phyloP scores from a whole-genome alignment of 2,888 invertebrate species.

The Ferdinandea cuprea region DNA sequence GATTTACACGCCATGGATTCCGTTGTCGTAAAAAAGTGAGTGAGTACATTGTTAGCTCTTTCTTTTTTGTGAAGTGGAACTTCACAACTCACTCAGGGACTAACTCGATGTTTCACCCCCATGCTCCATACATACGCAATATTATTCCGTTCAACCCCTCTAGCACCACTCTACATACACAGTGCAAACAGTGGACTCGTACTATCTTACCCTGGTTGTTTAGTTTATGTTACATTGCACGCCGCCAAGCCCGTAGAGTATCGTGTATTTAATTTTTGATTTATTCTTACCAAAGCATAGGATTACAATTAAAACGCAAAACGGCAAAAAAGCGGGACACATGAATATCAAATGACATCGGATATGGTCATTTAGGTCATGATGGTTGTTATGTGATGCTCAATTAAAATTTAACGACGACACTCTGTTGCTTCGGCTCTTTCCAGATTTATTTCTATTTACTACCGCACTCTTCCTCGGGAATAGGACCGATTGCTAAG shows the following conservation, averaged over 20 bases:
- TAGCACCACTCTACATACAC: background rate
- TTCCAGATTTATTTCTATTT: constrained; percentile 58
- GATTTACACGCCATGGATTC: background rate
- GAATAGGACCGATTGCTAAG: constrained; percentile 30
- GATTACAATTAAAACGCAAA: constrained; percentile 71
- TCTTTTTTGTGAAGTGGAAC: background rate
- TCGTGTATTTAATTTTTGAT: constrained; percentile 71
- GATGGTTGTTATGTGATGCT: constrained; percentile 75
- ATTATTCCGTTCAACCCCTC: background rate
- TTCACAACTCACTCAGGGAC: constrained; percentile 35
- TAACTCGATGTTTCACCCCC: constrained; percentile 16
- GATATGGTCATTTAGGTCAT: constrained; percentile 75
- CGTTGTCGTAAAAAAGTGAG: constrained; percentile 10
- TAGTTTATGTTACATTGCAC: constrained; percentile 33
- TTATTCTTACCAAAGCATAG: constrained; percentile 63
- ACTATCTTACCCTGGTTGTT: background rate
- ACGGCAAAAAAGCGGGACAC: constrained; percentile 54
- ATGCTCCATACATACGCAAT: background rate
- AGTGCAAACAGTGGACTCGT: background rate
- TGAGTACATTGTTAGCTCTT: constrained; percentile 7
- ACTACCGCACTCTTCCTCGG: constrained; percentile 23
- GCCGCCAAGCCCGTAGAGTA: constrained; percentile 19
- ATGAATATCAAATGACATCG: constrained; percentile 72
- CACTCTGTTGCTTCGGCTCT: constrained; percentile 34
- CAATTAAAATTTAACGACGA: constrained; percentile 73